Percentiles rank a stretch among this genome's conserved stretches.
Conservation (phyloP, 2,113 vertebrate species). For the Percopsis transmontana region DNA sequence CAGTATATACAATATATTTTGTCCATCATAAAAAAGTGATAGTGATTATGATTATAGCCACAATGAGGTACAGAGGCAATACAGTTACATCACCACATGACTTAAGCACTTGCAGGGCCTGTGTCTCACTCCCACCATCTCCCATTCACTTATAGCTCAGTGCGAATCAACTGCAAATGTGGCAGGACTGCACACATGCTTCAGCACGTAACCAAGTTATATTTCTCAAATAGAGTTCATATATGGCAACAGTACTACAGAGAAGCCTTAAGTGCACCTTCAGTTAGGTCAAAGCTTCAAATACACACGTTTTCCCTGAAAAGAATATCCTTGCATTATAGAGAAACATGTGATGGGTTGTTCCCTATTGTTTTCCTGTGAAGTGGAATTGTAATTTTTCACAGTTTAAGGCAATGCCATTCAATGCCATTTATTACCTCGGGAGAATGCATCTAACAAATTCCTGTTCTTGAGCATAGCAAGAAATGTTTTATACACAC, state of each 20-base stretch:
- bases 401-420: background rate
- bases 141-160: no score
- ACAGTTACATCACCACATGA: conserved; percentile 26
- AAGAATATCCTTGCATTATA: background rate
- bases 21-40: conserved; percentile 9
- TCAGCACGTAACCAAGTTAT: no score
- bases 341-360: background rate
- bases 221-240: no score
- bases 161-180: no score
- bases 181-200: no score
- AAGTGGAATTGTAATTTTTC: background rate
- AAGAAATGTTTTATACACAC: conserved; percentile 7
- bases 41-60: background rate
- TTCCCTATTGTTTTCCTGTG: background rate
- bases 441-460: conserved; percentile 5
- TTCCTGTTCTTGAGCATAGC: background rate
- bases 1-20: conserved; percentile 15
- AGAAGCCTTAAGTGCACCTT: background rate
- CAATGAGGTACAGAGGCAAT: conserved; percentile 4
- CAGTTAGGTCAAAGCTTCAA: background rate
- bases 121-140: no score
- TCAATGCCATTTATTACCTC: background rate
- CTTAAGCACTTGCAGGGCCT: background rate
- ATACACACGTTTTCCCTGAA: background rate
- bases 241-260: background rate